Evolutionary conservation across 2,888 invertebrate genomes (phyloP).

Genomic region (Ischnura elegans): DNA sequence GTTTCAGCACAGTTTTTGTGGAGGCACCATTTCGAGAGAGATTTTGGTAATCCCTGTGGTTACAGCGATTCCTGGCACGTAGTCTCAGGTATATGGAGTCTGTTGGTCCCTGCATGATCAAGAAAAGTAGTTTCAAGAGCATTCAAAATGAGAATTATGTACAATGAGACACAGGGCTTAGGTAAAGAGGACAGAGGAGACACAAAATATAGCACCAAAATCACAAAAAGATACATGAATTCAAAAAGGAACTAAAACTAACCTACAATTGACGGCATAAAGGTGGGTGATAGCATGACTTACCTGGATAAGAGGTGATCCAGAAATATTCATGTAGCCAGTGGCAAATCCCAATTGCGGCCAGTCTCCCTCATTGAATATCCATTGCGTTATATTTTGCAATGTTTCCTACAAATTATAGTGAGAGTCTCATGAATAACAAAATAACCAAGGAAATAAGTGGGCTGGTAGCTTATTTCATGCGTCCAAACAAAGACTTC

Average conservation of each 20-base stretch:
- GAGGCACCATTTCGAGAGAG: slow-evolving; percentile 78
- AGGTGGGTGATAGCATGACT: background rate
- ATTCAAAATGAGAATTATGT: too few relatives aligned
- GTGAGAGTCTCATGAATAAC: too few relatives aligned
- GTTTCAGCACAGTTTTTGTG: slow-evolving; percentile 73
- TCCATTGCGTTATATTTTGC: slow-evolving; percentile 76
- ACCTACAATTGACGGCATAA: background rate
- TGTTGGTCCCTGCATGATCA: slow-evolving; percentile 72
- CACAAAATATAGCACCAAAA: too few relatives aligned
- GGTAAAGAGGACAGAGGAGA: too few relatives aligned
- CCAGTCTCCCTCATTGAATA: slow-evolving; percentile 79
- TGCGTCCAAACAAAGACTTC: too few relatives aligned
- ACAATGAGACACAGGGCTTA: too few relatives aligned
- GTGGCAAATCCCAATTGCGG: slow-evolving; percentile 78
- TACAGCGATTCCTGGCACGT: slow-evolving; percentile 77
- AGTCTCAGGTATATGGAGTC: slow-evolving; percentile 76
- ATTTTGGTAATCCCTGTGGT: slow-evolving; percentile 80
- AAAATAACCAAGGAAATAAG: background rate
- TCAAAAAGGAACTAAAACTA: background rate
- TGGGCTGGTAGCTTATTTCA: too few relatives aligned
- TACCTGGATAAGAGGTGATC: slow-evolving; percentile 74
- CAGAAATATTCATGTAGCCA: slow-evolving; percentile 75
- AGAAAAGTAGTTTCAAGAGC: background rate
- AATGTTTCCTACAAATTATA: slow-evolving; percentile 74
- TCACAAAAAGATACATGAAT: too few relatives aligned